phyloP scores from a whole-genome alignment of 2,113 vertebrate species.

The Anguilla rostrata region DNA sequence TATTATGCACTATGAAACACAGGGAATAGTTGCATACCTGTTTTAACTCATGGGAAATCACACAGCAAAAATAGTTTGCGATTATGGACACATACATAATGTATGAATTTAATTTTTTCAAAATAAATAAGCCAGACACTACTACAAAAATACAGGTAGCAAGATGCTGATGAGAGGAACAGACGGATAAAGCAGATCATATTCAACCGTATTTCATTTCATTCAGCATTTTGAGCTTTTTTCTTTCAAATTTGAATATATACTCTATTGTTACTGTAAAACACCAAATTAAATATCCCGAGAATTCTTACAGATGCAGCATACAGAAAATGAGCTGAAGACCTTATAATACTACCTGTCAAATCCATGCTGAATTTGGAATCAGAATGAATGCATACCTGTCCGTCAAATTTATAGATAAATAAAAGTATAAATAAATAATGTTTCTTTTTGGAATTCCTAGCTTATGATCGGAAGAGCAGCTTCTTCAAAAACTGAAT shows the following conservation, averaged over 20 bases:
- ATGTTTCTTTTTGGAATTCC: no score
- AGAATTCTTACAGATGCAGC: neutral
- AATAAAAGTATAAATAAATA: no score
- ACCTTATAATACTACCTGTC: neutral
- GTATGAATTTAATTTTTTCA: neutral
- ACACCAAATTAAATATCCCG: neutral
- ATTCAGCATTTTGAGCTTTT: neutral
- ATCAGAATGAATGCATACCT: neutral
- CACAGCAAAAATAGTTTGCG: no score
- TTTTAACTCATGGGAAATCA: no score
- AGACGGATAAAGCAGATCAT: neutral
- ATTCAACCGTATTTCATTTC: neutral
- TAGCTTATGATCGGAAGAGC: no score
- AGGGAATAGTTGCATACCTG: no score
- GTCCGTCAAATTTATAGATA: neutral
- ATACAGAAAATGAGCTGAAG: neutral
- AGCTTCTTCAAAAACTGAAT: no score
- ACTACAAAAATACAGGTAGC: neutral
- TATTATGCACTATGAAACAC: no score
- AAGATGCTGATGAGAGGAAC: neutral
- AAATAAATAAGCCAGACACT: neutral
- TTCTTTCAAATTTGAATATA: neutral
- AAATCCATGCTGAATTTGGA: neutral
- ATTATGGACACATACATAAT: neutral
- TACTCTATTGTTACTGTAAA: neutral